A percentile compares a stretch with the other conserved stretches of the same genome.
These are phyloP conservation scores for Palythoa grandis DNA, from an alignment of 92 coral and sea anemone species.

Conservation along the genomic window DNA sequence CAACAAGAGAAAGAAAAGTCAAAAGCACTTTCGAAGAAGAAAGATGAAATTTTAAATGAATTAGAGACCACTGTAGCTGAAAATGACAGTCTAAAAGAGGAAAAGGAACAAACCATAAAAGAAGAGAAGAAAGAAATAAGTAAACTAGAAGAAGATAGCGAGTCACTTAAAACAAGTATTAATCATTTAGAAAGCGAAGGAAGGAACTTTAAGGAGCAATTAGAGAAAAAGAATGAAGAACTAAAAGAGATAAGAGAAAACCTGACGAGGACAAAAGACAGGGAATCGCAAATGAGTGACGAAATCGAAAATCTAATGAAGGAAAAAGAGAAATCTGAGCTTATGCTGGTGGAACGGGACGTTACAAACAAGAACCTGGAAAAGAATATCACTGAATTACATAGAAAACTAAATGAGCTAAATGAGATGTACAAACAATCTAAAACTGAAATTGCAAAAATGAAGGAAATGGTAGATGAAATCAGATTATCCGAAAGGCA, in stretches of 20 bases:
- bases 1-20: constrained; percentile 44
- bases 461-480: constrained; percentile 22
- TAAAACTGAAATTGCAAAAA: constrained; percentile 10
- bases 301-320: constrained; percentile 57
- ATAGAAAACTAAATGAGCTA: constrained; percentile 46
- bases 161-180: not conserved
- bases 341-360: constrained; percentile 60
- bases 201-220: constrained; percentile 47
- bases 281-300: constrained; percentile 42
- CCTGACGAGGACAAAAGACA: constrained; percentile 38
- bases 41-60: constrained; percentile 57
- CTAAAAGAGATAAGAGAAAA: constrained; percentile 55
- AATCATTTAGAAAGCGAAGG: constrained; percentile 44
- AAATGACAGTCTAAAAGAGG: constrained; percentile 46
- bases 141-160: not conserved
- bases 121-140: constrained; percentile 2
- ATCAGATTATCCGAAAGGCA: constrained; percentile 31
- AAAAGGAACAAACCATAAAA: not conserved
- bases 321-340: constrained; percentile 62
- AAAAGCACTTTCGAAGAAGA: constrained; percentile 53
- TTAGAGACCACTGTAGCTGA: constrained; percentile 55
- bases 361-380: constrained; percentile 60
- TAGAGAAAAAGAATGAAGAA: constrained; percentile 45
- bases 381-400: constrained; percentile 50
- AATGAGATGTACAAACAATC: constrained; percentile 9